Evolutionary conservation across 2,888 invertebrate species (phyloP).

Genomic region (Cetonia aurata): DNA sequence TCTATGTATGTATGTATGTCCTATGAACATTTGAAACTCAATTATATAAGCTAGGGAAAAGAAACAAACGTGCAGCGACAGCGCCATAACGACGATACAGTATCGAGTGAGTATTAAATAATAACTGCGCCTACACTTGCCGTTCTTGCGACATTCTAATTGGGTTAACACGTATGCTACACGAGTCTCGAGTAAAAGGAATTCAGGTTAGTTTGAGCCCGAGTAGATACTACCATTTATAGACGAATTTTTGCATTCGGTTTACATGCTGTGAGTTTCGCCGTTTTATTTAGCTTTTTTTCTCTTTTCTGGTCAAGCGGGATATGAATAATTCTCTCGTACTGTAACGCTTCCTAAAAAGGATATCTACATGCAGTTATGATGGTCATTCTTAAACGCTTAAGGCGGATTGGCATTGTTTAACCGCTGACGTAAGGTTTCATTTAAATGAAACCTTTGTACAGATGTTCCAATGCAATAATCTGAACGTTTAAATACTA

Average conservation of each 20-base stretch:
- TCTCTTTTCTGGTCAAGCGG: too few relatives aligned
- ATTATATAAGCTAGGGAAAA: conserved; percentile 29
- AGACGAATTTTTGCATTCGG: conserved; percentile 24
- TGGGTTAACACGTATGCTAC: conserved; percentile 32
- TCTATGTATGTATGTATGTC: not conserved
- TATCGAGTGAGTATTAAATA: conserved; percentile 38
- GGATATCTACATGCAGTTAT: too few relatives aligned
- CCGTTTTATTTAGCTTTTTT: too few relatives aligned
- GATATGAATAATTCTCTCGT: too few relatives aligned
- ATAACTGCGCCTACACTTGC: conserved; percentile 46
- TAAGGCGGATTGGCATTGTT: too few relatives aligned
- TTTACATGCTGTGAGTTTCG: not conserved
- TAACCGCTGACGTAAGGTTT: too few relatives aligned
- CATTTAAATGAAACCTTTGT: too few relatives aligned
- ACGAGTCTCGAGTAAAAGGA: conserved; percentile 9
- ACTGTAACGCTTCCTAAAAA: too few relatives aligned
- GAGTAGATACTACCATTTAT: conserved; percentile 31
- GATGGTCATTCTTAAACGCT: too few relatives aligned
- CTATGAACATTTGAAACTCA: conserved; percentile 34
- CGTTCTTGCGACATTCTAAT: conserved; percentile 44
- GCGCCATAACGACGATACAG: not conserved
- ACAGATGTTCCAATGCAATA: too few relatives aligned
- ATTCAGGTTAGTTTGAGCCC: conserved; percentile 16
- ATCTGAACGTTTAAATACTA: too few relatives aligned
- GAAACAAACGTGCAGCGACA: conserved; percentile 32